Evolutionary conservation across 2,888 invertebrate genomes (phyloP).

Genomic region (Lasius platythorax): DNA sequence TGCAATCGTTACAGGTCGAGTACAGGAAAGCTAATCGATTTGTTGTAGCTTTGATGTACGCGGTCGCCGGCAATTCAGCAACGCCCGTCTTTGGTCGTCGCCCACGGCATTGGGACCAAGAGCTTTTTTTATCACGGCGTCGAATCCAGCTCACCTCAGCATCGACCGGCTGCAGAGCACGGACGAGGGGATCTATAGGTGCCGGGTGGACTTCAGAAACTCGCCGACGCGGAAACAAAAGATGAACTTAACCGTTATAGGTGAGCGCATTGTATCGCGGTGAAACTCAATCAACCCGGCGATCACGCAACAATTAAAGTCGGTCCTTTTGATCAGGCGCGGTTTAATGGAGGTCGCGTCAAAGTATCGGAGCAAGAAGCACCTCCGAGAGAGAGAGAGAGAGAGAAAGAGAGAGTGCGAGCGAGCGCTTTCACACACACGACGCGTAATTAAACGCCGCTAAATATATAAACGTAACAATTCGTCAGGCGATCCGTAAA

Average conservation of each 20-base stretch:
- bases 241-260: slow-evolving; percentile 87
- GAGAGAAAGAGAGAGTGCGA: neutral
- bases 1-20: neutral
- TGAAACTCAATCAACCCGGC: slow-evolving; percentile 44
- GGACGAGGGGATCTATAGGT: slow-evolving; percentile 87
- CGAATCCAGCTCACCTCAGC: slow-evolving; percentile 88
- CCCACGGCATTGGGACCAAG: slow-evolving; percentile 87
- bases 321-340: slow-evolving; percentile 36
- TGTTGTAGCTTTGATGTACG: slow-evolving; percentile 88
- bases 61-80: slow-evolving; percentile 87
- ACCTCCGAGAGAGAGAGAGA: neutral
- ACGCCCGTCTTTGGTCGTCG: slow-evolving; percentile 88
- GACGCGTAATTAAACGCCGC: neutral
- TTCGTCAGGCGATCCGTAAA: neutral
- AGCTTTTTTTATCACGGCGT: slow-evolving; percentile 87
- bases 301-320: slow-evolving; percentile 52
- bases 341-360: slow-evolving; percentile 42
- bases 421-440: neutral
- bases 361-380: slow-evolving; percentile 41
- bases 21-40: slow-evolving; percentile 35
- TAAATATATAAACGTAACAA: slow-evolving; percentile 1
- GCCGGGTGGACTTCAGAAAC: slow-evolving; percentile 87
- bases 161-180: slow-evolving; percentile 85
- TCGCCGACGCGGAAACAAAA: slow-evolving; percentile 87
- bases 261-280: slow-evolving; percentile 81